A percentile compares a stretch with the other conserved stretches of the same genome.
phyloP scores from a whole-genome alignment of 2,797 vertebrate genomes.

The Crocodylus rhombifer region DNA sequence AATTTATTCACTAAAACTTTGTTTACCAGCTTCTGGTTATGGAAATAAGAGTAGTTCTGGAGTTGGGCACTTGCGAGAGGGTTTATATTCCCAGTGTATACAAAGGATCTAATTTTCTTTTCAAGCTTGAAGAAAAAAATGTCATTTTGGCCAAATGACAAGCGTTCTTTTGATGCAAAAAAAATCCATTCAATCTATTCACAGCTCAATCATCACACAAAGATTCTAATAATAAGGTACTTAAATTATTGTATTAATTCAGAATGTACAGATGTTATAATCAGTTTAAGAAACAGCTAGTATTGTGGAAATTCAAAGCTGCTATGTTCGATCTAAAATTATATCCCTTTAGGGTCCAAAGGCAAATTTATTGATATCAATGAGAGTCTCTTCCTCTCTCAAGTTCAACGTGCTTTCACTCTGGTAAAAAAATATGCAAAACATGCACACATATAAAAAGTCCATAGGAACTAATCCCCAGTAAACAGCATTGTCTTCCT shows the following conservation, averaged over 20 bases:
- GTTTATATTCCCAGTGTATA: neutral
- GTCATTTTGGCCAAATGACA: neutral
- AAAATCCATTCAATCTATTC: neutral
- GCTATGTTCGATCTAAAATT: neutral
- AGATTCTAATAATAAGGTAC: neutral
- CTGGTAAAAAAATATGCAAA: neutral
- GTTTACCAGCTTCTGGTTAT: neutral
- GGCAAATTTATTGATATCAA: neutral
- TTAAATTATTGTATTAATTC: slow-evolving; percentile 24
- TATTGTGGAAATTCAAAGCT: neutral
- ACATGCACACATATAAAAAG: neutral
- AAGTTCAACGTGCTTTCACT: neutral
- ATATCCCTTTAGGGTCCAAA: neutral
- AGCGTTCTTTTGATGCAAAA: neutral
- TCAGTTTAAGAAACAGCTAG: neutral
- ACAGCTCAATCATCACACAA: neutral
- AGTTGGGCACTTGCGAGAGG: neutral
- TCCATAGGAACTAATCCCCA: neutral
- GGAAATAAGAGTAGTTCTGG: neutral
- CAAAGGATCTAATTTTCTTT: neutral
- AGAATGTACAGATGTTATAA: neutral
- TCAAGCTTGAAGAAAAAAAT: slow-evolving; percentile 6
- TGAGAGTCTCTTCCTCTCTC: neutral
- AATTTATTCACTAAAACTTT: neutral
- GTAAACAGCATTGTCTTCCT: neutral